Evolutionary conservation across 53 echinoderm and acorn worm genomes (phyloP).

Genomic region (Crossaster papposus): DNA sequence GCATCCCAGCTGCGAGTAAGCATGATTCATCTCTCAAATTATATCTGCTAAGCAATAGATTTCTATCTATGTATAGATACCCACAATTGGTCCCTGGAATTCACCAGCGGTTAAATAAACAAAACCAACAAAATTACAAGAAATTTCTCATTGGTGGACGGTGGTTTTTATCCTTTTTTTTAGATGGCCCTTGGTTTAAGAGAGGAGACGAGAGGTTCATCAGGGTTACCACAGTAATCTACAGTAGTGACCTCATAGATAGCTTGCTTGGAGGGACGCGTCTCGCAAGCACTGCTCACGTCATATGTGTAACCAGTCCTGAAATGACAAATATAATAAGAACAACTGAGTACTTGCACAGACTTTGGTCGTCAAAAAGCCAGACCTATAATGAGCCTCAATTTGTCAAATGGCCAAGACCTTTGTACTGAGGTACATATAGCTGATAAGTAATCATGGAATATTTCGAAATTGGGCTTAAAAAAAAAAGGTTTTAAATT

Average conservation of each 20-base stretch:
- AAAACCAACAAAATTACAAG: neutral
- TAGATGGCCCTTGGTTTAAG: conserved; percentile 75
- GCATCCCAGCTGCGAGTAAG: no score
- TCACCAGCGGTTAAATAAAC: neutral
- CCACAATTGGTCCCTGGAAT: neutral
- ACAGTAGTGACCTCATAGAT: conserved; percentile 89
- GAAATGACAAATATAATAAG: neutral
- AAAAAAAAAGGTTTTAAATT: no score
- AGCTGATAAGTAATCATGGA: neutral
- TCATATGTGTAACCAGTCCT: conserved; percentile 79
- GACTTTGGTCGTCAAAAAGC: no score
- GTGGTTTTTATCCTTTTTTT: neutral
- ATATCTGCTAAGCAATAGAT: no score
- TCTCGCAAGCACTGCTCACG: conserved; percentile 86
- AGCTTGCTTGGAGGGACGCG: conserved; percentile 92
- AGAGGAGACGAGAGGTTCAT: conserved; percentile 83
- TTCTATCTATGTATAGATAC: neutral
- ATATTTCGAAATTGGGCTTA: neutral
- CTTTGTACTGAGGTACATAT: neutral
- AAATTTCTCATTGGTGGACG: neutral
- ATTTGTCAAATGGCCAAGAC: neutral
- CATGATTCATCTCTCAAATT: no score
- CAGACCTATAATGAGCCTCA: no score
- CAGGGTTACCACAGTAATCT: conserved; percentile 74
- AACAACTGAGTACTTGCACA: neutral